phyloP scores from a whole-genome alignment of 2,888 invertebrate species.

The Zhengitettix transpicula region DNA sequence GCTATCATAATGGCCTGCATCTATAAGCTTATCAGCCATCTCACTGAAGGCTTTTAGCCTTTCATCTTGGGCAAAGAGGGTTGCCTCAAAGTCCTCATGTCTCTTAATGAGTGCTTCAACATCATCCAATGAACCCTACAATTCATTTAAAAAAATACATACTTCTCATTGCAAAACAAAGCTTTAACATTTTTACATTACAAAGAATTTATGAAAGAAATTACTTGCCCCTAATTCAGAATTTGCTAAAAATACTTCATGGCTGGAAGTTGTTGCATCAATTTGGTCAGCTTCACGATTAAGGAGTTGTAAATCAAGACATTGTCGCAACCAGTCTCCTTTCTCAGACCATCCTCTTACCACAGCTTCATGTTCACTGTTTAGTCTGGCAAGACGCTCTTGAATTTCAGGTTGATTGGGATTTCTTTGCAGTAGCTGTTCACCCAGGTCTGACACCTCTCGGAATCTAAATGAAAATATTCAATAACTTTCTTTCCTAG shows the following conservation, averaged over 20 bases:
- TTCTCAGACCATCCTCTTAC: slow-evolving; percentile 70
- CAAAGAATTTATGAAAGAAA: background rate
- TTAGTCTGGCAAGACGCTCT: slow-evolving; percentile 53
- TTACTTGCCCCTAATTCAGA: slow-evolving; percentile 62
- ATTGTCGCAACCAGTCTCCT: slow-evolving; percentile 70
- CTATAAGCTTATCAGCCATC: slow-evolving; percentile 64
- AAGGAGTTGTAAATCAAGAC: slow-evolving; percentile 77
- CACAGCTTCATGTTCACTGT: slow-evolving; percentile 59
- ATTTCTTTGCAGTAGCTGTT: slow-evolving; percentile 53
- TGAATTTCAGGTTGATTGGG: slow-evolving; percentile 59
- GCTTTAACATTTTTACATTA: too few relatives aligned
- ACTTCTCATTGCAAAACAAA: too few relatives aligned
- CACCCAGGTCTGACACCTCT: slow-evolving; percentile 56
- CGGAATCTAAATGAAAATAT: slow-evolving; percentile 34
- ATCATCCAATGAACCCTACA: slow-evolving; percentile 69
- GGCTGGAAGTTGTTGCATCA: slow-evolving; percentile 85
- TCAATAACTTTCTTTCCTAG: too few relatives aligned
- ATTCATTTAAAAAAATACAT: background rate
- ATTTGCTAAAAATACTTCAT: slow-evolving; percentile 85
- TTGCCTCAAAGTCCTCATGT: slow-evolving; percentile 86
- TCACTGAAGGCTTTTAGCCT: slow-evolving; percentile 67
- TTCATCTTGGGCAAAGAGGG: slow-evolving; percentile 84
- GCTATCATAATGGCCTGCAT: slow-evolving; percentile 62
- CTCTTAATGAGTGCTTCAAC: slow-evolving; percentile 84
- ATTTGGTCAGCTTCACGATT: slow-evolving; percentile 94